These are phyloP conservation scores for Diadophis punctatus DNA, from an alignment of 2,113 vertebrate genomes.

Conservation along the genomic window DNA sequence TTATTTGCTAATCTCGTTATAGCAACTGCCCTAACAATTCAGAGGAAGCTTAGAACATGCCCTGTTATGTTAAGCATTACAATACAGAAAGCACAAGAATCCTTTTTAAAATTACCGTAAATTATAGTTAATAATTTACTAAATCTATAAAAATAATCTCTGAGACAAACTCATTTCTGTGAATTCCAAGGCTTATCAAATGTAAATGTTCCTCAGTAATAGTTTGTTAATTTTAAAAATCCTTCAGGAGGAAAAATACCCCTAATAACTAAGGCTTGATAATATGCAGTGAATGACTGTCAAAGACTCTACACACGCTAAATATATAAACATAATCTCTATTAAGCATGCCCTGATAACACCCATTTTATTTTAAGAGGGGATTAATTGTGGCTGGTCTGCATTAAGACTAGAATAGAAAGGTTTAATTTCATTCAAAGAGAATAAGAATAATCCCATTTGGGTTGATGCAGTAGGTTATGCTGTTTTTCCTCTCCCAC, in stretches of 20 bases:
- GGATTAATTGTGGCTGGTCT: background rate
- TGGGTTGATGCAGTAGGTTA: background rate
- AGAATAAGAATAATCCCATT: background rate
- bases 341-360: background rate
- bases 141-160: background rate
- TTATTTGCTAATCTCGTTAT: conserved; percentile 22
- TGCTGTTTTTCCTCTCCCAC: background rate
- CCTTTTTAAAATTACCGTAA: background rate
- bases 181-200: background rate
- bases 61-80: background rate
- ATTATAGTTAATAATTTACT: background rate
- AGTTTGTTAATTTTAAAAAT: background rate
- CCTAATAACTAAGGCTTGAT: background rate
- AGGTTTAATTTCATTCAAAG: background rate
- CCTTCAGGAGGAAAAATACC: background rate
- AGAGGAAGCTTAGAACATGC: background rate
- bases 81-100: background rate
- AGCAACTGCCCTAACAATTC: conserved; percentile 7
- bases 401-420: background rate
- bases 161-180: background rate
- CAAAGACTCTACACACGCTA: background rate
- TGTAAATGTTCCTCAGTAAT: background rate
- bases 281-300: background rate
- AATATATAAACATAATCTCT: background rate
- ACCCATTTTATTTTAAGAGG: background rate